Conservation (phyloP, 2,113 vertebrate genomes). For the Leucopsar rothschildi region DNA sequence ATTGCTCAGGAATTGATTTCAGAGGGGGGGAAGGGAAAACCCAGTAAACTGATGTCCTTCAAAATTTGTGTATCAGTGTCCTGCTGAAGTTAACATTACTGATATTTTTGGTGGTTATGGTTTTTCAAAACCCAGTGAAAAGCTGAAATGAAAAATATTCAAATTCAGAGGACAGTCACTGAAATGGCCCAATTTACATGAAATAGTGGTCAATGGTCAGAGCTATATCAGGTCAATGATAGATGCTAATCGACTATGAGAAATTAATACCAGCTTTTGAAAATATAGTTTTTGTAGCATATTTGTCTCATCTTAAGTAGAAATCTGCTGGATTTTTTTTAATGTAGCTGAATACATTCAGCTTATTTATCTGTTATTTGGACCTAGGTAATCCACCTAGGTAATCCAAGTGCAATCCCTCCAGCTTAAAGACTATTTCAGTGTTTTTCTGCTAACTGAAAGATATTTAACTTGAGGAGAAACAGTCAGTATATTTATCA, state of each 20-base stretch:
- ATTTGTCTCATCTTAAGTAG: constrained; percentile 9
- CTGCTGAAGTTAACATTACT: background rate
- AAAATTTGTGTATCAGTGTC: background rate
- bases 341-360: background rate
- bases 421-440: background rate
- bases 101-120: background rate
- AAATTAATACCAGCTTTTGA: background rate
- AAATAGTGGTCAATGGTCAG: background rate
- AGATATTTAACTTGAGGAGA: background rate
- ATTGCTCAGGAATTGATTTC: background rate
- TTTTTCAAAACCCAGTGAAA: background rate
- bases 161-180: background rate
- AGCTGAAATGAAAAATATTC: background rate
- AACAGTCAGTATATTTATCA: background rate
- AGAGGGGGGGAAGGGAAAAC: background rate
- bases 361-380: background rate
- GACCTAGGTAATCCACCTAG: background rate
- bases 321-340: background rate
- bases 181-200: background rate
- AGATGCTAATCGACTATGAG: background rate
- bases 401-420: background rate
- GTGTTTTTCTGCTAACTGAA: background rate
- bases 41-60: background rate
- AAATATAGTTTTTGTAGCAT: background rate
- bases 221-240: background rate